phyloP scores from a whole-genome alignment of 2,113 vertebrate genomes.

The Dasyurus viverrinus region DNA sequence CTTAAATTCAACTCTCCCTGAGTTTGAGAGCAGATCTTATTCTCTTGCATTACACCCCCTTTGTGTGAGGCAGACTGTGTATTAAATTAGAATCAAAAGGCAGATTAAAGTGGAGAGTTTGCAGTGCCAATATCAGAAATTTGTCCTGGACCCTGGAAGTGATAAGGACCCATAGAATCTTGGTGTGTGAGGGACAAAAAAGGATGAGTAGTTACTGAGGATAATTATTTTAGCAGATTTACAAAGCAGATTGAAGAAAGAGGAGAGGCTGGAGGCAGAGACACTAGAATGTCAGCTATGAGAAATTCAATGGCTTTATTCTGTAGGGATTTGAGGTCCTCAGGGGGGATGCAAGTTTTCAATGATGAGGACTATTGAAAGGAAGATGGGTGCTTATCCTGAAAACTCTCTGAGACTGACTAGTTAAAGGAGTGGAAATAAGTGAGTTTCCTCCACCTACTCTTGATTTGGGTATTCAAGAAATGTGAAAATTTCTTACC shows the following conservation, averaged over 20 bases:
- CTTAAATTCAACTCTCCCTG: not conserved
- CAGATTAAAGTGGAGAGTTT: not conserved
- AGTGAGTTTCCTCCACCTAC: not conserved
- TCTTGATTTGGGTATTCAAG: not conserved
- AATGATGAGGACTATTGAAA: not conserved
- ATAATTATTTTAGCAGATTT: not conserved
- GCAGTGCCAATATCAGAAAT: not conserved
- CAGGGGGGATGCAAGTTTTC: not conserved
- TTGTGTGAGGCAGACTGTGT: not conserved
- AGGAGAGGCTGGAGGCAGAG: not conserved
- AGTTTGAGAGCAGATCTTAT: not conserved
- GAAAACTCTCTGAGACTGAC: not conserved
- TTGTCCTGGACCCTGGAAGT: not conserved
- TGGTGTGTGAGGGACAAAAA: not conserved
- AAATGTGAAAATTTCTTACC: not conserved
- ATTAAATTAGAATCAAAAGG: not conserved
- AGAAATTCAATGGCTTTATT: not conserved
- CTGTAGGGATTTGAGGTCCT: not conserved
- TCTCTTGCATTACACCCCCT: not conserved
- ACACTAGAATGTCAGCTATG: not conserved
- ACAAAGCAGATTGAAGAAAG: not conserved
- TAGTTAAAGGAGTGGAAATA: not conserved
- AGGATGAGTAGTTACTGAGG: not conserved
- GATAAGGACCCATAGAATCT: not conserved
- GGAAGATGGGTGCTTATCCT: not conserved